phyloP scores from a whole-genome alignment of 2,888 invertebrate genomes.

The Nasonia oneida region DNA sequence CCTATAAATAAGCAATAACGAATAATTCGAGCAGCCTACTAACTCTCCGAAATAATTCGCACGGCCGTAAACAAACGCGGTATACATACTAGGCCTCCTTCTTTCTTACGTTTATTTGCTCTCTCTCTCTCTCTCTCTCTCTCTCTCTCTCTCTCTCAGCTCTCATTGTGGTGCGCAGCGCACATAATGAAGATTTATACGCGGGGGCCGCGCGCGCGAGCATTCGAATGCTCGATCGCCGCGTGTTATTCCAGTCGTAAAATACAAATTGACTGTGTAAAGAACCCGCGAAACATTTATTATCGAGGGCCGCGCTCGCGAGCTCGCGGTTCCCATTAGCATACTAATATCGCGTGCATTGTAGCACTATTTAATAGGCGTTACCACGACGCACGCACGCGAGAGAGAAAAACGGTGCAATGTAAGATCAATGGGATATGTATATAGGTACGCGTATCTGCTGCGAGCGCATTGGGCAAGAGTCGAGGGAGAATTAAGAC shows the following conservation, averaged over 20 bases:
- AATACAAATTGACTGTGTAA: conserved; percentile 59
- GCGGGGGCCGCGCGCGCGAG: not conserved
- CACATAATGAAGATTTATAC: conserved; percentile 57
- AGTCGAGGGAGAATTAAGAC: conserved; percentile 18
- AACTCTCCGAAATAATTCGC: conserved; percentile 20
- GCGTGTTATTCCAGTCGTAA: conserved; percentile 53
- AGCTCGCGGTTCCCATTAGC: conserved; percentile 51
- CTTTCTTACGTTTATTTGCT: not conserved
- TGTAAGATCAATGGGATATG: conserved; percentile 29
- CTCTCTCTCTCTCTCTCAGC: not conserved
- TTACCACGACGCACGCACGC: conserved; percentile 31
- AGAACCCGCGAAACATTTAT: conserved; percentile 58
- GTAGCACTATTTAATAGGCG: conserved; percentile 50
- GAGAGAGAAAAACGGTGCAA: not conserved
- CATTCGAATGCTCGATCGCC: not conserved
- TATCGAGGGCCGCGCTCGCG: not conserved
- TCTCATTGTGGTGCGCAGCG: not conserved
- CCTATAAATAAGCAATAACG: not conserved
- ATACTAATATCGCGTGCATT: conserved; percentile 59
- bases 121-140: not conserved
- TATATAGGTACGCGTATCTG: no score
- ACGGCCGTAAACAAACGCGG: conserved; percentile 5
- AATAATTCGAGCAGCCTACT: not conserved
- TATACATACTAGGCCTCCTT: not conserved
- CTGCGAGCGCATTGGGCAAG: not conserved